Base-by-base conservation (phyloP, 2,888 invertebrate species). In the Lutraria lutraria region DNA sequence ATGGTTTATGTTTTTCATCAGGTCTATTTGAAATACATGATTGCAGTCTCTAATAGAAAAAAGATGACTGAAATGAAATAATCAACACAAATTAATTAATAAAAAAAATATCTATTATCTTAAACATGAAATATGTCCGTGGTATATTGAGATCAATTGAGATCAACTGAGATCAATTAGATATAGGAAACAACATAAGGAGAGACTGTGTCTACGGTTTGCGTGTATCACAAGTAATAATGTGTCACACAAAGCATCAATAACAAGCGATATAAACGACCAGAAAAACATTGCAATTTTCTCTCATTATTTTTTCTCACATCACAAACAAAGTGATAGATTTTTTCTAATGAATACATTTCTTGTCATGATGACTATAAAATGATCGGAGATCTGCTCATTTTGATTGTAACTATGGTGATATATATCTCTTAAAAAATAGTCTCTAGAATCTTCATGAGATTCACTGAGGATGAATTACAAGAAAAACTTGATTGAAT, bases 301-400 rank as follows among this genome's bases (percentile, higher is more conserved):
- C 8, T 68, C n/a, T 68, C 63, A 68, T 68, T 12, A 25, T 68
- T 68, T 56, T 68, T 76, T 76, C 76, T 76, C 76, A 34, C 76
- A 76, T 76, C 13, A 25, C 34, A 76, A 76, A 76, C 31, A 76
- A 76, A 76, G 31, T 19, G 63, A 68, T 68, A 25, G 76, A 34
- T 34, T 72, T 76, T 76, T 76, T 76, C 25, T 76, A 31, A 76
- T 19, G 34, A 31, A 34, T 34, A 31, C 29, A 76, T 31, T 76
- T 16, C 16, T 76, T 76, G 76, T 76, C 76, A 31, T 76, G 29
- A 76, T 76, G 76, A 76, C 76, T 31, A 76, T 76, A 76, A 76
- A 76, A 76, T 76, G 31, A 76, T 76, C 31, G 34, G 76, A 76
- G 76, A 76, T 76, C 31, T 34, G 76, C 19, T 19, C 25, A 72